Evolutionary conservation across 2,888 invertebrate species (phyloP), one percentile per base, ranked within the genome.

Genomic region (Tetramorium bicarinatum): DNA sequence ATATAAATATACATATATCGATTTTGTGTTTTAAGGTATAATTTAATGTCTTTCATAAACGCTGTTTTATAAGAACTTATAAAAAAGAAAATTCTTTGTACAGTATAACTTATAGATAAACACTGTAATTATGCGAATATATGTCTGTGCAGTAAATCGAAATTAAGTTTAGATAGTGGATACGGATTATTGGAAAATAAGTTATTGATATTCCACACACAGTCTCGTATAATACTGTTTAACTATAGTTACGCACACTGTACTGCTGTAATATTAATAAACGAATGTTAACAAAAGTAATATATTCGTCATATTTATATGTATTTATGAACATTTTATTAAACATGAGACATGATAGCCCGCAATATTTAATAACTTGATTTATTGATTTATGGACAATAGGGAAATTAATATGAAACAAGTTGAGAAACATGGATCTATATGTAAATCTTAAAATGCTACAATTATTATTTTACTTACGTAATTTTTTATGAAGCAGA

Each of bases 401-500:
- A 52, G 3, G 0, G 21, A 71, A 38, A 41, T 21, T 47, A 38
- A 77, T 69, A 21, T 71, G 15, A 52, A 71, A 71, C 15, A 29
- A 41, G 41, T 67, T 38, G 18, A 3, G n/a, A 38, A 49, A 66
- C 3, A 38, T 44, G 21, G 52, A 34, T 34, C 82, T 82, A 77
- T 82, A 67, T 15, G 61, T 18, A 34, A 3, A 61, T 76, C 11
- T 44, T 25, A 64, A 74, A 62, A n/a, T 62, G 38, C 34, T 61
- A 34, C 8, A 56, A 83, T 74, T 34, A 38, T 87, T 74, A 9
- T 59, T 71, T 71, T 56, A 92, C 94, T 93, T 87, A 94, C 94
- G 90, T 71, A 95, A 88, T 91, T 95, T 95, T 83, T 93, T 94
- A 82, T 95, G 95, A 2, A 95, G 92, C 62, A 95, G 88, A 89